phyloP scores from a whole-genome alignment of 2,888 invertebrate species.

The Pandemis heparana region DNA sequence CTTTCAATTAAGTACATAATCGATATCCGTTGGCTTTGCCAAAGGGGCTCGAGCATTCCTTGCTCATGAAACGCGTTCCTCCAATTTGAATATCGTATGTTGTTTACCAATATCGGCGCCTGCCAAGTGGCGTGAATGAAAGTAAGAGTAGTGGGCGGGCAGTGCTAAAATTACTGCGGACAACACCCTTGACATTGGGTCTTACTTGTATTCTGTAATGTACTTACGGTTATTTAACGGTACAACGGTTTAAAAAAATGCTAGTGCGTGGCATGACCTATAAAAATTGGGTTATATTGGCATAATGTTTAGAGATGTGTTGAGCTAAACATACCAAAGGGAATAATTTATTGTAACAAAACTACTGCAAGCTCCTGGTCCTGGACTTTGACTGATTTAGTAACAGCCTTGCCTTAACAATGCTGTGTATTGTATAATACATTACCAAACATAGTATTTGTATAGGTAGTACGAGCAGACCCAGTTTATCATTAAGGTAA shows the following conservation, averaged over 20 bases:
- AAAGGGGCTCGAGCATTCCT: slow-evolving; percentile 36
- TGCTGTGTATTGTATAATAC: too few relatives aligned
- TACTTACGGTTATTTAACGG: background rate
- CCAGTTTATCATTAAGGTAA: slow-evolving; percentile 27
- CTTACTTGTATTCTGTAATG: background rate
- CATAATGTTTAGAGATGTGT: too few relatives aligned
- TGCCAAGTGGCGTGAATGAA: slow-evolving; percentile 39
- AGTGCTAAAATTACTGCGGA: slow-evolving; percentile 30
- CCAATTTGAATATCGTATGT: slow-evolving; percentile 8
- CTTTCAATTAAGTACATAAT: background rate
- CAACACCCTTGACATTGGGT: slow-evolving; percentile 37
- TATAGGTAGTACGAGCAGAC: slow-evolving; percentile 16
- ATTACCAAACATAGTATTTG: background rate
- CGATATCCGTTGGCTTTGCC: slow-evolving; percentile 16
- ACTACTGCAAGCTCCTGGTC: too few relatives aligned
- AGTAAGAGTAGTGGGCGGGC: slow-evolving; percentile 29
- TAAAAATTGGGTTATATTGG: too few relatives aligned
- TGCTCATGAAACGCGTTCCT: background rate
- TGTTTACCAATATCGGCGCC: slow-evolving; percentile 25
- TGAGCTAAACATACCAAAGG: too few relatives aligned
- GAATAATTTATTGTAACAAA: too few relatives aligned
- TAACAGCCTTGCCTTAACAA: too few relatives aligned
- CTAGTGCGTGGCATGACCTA: too few relatives aligned
- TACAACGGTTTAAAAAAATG: too few relatives aligned
- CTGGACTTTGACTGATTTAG: too few relatives aligned